These are phyloP conservation scores for Rhineura floridana DNA, from an alignment of 2,113 vertebrate species.

Conservation along the genomic window DNA sequence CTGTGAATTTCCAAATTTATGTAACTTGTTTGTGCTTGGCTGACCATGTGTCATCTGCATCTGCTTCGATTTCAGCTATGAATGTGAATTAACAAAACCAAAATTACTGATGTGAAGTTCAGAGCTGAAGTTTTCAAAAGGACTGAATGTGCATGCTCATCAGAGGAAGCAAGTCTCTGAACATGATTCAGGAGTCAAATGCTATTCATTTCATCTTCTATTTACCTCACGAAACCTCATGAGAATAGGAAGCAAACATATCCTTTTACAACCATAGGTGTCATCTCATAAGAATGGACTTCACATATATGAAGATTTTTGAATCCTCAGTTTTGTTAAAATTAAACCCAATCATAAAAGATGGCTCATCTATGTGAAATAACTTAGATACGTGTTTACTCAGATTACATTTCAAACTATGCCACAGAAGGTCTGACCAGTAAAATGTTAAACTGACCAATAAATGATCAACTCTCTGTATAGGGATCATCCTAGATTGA, in stretches of 20 bases:
- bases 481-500: no score
- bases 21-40: neutral
- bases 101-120: slow-evolving; percentile 16
- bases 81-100: neutral
- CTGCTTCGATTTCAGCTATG: slow-evolving; percentile 5
- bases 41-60: neutral
- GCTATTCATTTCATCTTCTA: neutral
- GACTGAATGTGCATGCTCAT: neutral
- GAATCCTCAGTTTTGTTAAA: no score
- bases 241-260: neutral
- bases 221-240: neutral
- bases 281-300: neutral
- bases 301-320: no score
- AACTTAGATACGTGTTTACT: no score
- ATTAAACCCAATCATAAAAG: no score
- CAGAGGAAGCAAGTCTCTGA: slow-evolving; percentile 11
- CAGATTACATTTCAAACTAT: no score
- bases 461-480: no score
- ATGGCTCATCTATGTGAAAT: no score
- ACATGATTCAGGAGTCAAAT: neutral
- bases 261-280: neutral
- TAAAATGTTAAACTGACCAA: no score
- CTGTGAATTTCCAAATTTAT: neutral
- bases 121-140: slow-evolving; percentile 15
- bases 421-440: no score